A percentile compares a stretch with the other conserved stretches of the same genome.
phyloP scores from a whole-genome alignment of 1,140 invertebrate species.

The Calycopis cecrops region DNA sequence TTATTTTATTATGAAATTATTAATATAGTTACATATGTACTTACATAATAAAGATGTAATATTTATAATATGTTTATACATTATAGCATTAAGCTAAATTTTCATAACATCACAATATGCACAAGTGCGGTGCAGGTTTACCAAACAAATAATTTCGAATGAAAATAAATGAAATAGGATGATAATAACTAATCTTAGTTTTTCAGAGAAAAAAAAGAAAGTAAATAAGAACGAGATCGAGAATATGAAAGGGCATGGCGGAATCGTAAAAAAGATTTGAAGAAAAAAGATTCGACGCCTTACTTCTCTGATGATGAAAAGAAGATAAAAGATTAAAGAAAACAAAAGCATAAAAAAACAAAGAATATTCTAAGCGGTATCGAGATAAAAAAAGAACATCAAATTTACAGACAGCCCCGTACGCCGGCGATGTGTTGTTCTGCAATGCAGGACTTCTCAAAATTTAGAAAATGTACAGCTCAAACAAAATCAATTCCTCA shows the following conservation, averaged over 20 bases:
- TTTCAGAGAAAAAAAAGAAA: conserved; percentile 35
- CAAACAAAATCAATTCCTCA: no score
- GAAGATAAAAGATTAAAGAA: no score
- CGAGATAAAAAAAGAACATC: no score
- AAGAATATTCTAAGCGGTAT: no score
- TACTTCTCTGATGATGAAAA: no score
- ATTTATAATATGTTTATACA: not conserved
- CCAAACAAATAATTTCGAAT: not conserved
- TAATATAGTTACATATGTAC: not conserved
- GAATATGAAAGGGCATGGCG: conserved; percentile 37
- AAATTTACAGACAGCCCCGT: no score
- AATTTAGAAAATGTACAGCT: no score
- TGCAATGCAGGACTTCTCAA: no score
- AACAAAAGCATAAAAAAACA: no score
- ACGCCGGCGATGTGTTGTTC: no score
- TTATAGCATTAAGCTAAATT: not conserved
- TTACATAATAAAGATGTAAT: not conserved
- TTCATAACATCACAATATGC: not conserved
- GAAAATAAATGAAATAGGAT: conserved; percentile 15
- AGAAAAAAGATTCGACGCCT: conserved; percentile 29
- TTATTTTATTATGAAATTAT: not conserved
- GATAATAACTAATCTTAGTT: conserved; percentile 18
- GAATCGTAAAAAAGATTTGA: conserved; percentile 35
- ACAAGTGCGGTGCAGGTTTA: not conserved
- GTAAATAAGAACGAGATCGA: conserved; percentile 32